Conservation (phyloP, 2,888 invertebrate genomes). For the Amblyjoppa proteus region DNA sequence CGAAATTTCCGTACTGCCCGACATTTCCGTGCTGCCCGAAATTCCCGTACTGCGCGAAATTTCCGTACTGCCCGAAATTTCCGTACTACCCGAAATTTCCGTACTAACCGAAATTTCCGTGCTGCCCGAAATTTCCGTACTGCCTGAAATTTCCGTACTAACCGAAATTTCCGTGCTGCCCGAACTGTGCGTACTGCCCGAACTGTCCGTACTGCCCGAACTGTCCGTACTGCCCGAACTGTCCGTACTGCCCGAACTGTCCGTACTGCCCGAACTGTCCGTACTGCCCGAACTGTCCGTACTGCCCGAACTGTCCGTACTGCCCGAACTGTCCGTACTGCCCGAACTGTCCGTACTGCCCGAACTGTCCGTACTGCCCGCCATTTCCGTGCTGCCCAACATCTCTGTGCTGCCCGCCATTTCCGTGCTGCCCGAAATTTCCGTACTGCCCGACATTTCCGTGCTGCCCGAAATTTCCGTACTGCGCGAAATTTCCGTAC, state of each 20-base stretch:
- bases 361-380: too few species aligned
- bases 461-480: too few species aligned
- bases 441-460: conserved; percentile 31
- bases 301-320: too few species aligned
- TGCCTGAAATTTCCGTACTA: background rate
- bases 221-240: conserved; percentile 9
- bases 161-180: background rate
- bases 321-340: too few species aligned
- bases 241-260: background rate
- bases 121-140: conserved; percentile 65
- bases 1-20: conserved; percentile 25
- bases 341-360: too few species aligned
- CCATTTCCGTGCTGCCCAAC: conserved; percentile 5
- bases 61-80: conserved; percentile 66
- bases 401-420: background rate
- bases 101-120: conserved; percentile 61
- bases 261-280: too few species aligned
- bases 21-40: conserved; percentile 64
- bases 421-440: conserved; percentile 48
- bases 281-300: too few species aligned
- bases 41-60: conserved; percentile 54
- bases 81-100: conserved; percentile 64
- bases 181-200: too few species aligned
- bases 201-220: too few species aligned
- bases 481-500: too few species aligned